Evolutionary conservation across 2,113 vertebrate genomes (phyloP).

Genomic region (Clarias gariepinus): DNA sequence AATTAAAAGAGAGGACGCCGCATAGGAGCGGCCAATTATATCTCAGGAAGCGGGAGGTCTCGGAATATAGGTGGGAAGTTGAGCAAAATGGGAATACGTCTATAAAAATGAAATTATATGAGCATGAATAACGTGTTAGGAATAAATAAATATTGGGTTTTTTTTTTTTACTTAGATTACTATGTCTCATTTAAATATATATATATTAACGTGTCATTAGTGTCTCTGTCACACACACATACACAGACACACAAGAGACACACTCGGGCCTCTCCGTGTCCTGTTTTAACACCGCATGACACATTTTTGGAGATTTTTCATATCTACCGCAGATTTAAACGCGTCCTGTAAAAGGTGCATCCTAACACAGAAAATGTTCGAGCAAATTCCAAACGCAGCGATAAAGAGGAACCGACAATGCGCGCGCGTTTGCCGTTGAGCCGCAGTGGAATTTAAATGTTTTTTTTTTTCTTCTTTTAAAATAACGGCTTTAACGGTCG

Average conservation of each 20-base stretch:
- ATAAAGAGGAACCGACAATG: not conserved
- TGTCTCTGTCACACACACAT: not conserved
- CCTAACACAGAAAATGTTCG: not conserved
- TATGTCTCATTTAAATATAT: not conserved
- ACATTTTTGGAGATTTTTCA: not conserved
- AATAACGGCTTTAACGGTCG: not conserved
- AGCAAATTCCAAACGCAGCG: not conserved
- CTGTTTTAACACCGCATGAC: not conserved
- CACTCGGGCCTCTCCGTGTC: not conserved
- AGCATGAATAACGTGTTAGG: too few relatives aligned
- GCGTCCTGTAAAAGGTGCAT: not conserved
- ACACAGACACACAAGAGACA: not conserved
- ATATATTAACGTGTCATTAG: not conserved
- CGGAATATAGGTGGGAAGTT: slow-evolving; percentile 19
- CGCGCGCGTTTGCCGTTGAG: not conserved
- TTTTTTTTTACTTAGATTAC: too few relatives aligned
- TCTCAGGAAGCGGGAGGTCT: not conserved
- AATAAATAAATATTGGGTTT: too few relatives aligned
- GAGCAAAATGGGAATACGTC: not conserved
- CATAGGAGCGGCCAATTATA: not conserved
- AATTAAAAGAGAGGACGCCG: not conserved
- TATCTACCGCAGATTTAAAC: not conserved
- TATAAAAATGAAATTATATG: not conserved
- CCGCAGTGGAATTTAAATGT: not conserved
- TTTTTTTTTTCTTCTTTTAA: not conserved